phyloP scores from a whole-genome alignment of 2,113 vertebrate genomes.

The Halcyon senegalensis region DNA sequence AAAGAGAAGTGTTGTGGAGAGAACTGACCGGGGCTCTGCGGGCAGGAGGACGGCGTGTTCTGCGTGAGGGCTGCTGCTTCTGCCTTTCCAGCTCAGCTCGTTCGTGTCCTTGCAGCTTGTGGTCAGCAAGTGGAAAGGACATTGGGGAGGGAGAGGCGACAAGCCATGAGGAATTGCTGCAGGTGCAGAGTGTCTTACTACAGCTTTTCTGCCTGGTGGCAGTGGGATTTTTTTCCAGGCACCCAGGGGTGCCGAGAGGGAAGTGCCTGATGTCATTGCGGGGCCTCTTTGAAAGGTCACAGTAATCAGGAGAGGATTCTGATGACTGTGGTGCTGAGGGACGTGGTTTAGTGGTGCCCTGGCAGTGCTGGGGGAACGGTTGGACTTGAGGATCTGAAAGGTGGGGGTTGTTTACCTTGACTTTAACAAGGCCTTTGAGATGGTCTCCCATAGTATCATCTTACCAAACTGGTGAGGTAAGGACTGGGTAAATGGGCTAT shows the following conservation, averaged over 20 bases:
- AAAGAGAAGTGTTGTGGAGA: neutral
- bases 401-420: neutral
- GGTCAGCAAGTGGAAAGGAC: neutral
- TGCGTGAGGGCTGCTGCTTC: neutral
- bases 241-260: neutral
- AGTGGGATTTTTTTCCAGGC: neutral
- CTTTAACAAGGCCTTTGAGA: neutral
- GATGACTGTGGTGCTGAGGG: neutral
- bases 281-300: neutral
- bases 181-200: neutral
- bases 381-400: neutral
- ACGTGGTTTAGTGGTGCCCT: neutral
- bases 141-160: neutral
- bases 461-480: neutral
- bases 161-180: neutral
- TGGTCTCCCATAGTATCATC: neutral
- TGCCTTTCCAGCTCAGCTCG: neutral
- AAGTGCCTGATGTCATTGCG: neutral
- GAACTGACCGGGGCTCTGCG: accelerated
- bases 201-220: neutral
- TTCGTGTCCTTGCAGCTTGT: neutral
- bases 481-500: neutral
- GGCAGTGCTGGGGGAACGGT: neutral
- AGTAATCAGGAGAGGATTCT: neutral
- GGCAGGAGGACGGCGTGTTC: neutral